A percentile compares a stretch with the other conserved stretches of the same genome.
phyloP scores from a whole-genome alignment of 1,140 invertebrate genomes.

The Lasioglossum baleicum region DNA sequence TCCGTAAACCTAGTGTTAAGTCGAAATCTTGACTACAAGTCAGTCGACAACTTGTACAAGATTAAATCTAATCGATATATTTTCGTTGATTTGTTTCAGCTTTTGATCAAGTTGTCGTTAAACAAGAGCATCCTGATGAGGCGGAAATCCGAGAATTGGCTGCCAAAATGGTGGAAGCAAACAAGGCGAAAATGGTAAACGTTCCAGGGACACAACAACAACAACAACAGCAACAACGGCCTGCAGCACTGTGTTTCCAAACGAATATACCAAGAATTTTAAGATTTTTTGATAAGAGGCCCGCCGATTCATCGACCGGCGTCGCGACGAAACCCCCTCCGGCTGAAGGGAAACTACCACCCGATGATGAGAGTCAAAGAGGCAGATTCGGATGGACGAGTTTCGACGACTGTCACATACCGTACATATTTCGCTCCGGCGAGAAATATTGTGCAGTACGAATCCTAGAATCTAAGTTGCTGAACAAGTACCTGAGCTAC shows the following conservation, averaged over 20 bases:
- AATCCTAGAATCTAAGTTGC: conserved; percentile 92
- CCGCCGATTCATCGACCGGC: conserved; percentile 61
- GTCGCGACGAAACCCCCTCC: conserved; percentile 64
- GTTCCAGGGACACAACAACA: conserved; percentile 63
- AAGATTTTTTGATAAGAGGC: conserved; percentile 79
- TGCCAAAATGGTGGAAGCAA: conserved; percentile 91
- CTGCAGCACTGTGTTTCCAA: conserved; percentile 48
- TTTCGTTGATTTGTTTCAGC: conserved; percentile 32
- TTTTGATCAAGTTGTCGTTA: conserved; percentile 81
- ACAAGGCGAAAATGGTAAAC: conserved; percentile 86
- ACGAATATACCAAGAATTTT: conserved; percentile 80
- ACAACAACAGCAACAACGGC: conserved; percentile 31
- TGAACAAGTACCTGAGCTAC: conserved; percentile 91
- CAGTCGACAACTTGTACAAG: neutral
- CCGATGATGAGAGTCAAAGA: conserved; percentile 89
- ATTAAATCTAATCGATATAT: neutral
- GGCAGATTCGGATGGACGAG: conserved; percentile 94
- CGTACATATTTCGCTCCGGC: conserved; percentile 90
- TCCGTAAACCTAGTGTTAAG: too few species aligned
- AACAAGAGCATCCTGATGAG: conserved; percentile 91
- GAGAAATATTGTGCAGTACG: conserved; percentile 95
- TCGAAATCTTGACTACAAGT: too few species aligned
- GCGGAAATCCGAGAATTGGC: conserved; percentile 92
- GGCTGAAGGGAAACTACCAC: conserved; percentile 72
- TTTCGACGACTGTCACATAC: conserved; percentile 91